Evolutionary conservation across 2,113 vertebrate genomes (phyloP).

Genomic region (Tichodroma muraria): DNA sequence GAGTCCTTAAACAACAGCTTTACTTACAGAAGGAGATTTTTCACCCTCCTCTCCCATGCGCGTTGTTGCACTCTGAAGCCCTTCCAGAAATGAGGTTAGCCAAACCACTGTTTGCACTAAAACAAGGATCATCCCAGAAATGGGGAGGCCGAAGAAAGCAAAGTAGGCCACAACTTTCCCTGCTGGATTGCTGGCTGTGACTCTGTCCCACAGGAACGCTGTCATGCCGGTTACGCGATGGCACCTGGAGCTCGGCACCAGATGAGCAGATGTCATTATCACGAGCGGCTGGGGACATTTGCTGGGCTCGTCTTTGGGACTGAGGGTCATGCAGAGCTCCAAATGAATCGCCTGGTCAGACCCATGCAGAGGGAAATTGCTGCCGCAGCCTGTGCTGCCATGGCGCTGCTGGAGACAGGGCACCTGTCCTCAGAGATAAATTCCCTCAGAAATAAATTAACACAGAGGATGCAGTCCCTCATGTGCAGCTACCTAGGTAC

Average conservation of each 20-base stretch:
- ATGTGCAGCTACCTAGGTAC: rapidly evolving
- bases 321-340: neutral
- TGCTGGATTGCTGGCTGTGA: neutral
- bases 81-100: neutral
- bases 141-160: neutral
- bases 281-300: neutral
- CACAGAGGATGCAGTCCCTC: rapidly evolving
- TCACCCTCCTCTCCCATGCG: neutral
- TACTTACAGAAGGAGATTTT: neutral
- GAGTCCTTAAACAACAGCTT: neutral
- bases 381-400: neutral
- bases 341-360: neutral
- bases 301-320: neutral
- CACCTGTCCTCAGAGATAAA: neutral
- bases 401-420: neutral
- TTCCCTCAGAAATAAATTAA: neutral
- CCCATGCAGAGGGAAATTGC: neutral
- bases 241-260: neutral
- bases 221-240: rapidly evolving
- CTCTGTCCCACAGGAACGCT: neutral
- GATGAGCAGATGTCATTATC: neutral
- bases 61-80: neutral
- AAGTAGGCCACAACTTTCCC: neutral
- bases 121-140: neutral
- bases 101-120: neutral